Evolutionary conservation across 2,113 vertebrate genomes (phyloP).

Genomic region (Helogale parvula): DNA sequence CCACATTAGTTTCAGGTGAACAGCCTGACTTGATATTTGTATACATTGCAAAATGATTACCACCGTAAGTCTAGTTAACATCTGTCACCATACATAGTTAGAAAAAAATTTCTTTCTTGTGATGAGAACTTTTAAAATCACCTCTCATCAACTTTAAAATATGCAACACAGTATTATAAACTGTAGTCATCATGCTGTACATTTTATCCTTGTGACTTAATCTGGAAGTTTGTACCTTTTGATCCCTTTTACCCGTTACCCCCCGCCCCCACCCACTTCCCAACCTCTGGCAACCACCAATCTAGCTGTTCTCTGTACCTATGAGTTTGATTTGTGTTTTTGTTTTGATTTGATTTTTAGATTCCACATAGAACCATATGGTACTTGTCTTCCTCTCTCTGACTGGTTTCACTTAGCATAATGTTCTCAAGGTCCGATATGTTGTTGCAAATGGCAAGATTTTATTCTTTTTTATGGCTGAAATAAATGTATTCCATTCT

Average conservation of each 20-base stretch:
- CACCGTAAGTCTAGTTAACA: neutral
- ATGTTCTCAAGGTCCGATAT: neutral
- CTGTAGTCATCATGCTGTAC: neutral
- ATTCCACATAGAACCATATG: neutral
- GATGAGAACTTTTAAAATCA: neutral
- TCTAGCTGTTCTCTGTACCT: neutral
- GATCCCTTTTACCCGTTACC: neutral
- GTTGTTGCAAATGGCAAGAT: neutral
- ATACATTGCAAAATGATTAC: neutral
- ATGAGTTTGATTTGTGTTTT: neutral
- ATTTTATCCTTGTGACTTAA: neutral
- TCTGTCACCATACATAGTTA: neutral
- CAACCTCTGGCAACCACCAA: neutral
- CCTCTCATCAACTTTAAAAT: neutral
- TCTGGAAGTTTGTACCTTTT: neutral
- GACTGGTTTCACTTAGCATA: neutral
- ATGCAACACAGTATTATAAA: neutral
- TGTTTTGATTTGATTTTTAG: neutral
- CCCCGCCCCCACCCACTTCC: neutral
- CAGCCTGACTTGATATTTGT: neutral
- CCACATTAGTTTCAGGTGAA: neutral
- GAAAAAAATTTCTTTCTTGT: neutral
- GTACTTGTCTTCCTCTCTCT: neutral
- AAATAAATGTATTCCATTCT: neutral
- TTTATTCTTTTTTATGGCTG: neutral